phyloP scores from a whole-genome alignment of 2,797 vertebrate genomes.

The Urophycis tenuis region DNA sequence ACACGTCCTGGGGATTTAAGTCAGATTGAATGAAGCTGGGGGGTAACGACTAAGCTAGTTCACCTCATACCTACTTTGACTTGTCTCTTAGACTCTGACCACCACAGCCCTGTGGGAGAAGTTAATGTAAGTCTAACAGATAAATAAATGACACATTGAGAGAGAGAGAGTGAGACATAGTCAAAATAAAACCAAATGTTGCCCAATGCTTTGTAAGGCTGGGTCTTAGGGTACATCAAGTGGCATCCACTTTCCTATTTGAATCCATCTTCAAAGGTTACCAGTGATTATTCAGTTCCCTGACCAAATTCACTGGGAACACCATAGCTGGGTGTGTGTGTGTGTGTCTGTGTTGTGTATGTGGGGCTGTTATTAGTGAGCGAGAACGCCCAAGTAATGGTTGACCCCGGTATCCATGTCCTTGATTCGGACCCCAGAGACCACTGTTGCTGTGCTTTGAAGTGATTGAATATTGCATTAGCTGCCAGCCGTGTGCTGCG shows the following conservation, averaged over 20 bases:
- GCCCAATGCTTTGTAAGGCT: too few relatives aligned
- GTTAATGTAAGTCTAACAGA: not conserved
- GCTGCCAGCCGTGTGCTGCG: not conserved
- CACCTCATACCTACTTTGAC: not conserved
- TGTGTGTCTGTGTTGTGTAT: conserved; percentile 11
- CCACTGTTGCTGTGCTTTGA: not conserved
- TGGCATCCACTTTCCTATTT: too few relatives aligned
- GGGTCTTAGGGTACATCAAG: too few relatives aligned
- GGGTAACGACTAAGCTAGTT: not conserved
- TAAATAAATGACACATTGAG: not conserved
- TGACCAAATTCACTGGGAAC: not conserved
- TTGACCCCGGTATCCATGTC: not conserved
- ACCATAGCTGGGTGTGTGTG: conserved; percentile 17
- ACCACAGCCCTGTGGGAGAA: too few relatives aligned
- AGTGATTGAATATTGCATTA: not conserved
- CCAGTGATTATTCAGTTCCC: not conserved
- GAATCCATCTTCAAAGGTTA: not conserved
- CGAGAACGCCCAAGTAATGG: not conserved
- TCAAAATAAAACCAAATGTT: not conserved
- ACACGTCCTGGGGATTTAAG: not conserved
- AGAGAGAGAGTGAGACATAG: not conserved
- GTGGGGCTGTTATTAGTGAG: conserved; percentile 25
- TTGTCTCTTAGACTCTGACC: not conserved
- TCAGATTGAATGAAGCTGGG: not conserved
- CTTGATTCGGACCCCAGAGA: not conserved